Evolutionary conservation across 2,888 invertebrate genomes (phyloP).

Genomic region (Dascillus cervinus): DNA sequence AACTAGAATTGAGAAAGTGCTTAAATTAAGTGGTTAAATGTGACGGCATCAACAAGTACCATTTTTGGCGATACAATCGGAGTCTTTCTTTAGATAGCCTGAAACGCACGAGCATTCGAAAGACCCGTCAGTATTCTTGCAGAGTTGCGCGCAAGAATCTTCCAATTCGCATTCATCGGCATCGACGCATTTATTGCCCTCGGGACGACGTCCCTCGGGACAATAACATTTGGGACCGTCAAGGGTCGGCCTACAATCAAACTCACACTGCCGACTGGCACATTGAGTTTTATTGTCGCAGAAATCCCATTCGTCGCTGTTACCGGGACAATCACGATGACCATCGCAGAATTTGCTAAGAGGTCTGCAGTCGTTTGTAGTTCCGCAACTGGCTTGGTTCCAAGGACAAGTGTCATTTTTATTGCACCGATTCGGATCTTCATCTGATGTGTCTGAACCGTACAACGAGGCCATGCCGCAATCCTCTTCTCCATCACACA

Average conservation of each 20-base stretch:
- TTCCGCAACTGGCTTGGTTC: slow-evolving; percentile 61
- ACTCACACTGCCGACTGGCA: slow-evolving; percentile 36
- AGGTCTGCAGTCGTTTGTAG: slow-evolving; percentile 52
- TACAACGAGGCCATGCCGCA: slow-evolving; percentile 53
- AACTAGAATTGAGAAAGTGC: slow-evolving; percentile 43
- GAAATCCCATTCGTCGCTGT: slow-evolving; percentile 64
- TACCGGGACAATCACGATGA: slow-evolving; percentile 57
- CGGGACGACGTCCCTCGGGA: slow-evolving; percentile 56
- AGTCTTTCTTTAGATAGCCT: slow-evolving; percentile 57
- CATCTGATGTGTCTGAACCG: slow-evolving; percentile 57
- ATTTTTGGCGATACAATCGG: slow-evolving; percentile 61
- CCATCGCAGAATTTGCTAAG: slow-evolving; percentile 60
- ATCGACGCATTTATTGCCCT: slow-evolving; percentile 59
- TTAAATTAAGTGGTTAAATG: neutral
- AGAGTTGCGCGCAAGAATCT: slow-evolving; percentile 66
- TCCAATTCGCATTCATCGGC: slow-evolving; percentile 69
- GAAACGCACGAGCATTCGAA: slow-evolving; percentile 65
- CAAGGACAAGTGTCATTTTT: slow-evolving; percentile 56
- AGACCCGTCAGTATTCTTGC: slow-evolving; percentile 59
- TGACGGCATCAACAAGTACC: slow-evolving; percentile 41
- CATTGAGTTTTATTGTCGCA: slow-evolving; percentile 46
- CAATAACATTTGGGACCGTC: slow-evolving; percentile 71
- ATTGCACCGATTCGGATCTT: slow-evolving; percentile 56
- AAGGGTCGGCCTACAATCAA: slow-evolving; percentile 63
- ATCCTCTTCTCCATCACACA: slow-evolving; percentile 70